Conservation (phyloP, 2,113 vertebrate species). For the Eclectus roratus region DNA sequence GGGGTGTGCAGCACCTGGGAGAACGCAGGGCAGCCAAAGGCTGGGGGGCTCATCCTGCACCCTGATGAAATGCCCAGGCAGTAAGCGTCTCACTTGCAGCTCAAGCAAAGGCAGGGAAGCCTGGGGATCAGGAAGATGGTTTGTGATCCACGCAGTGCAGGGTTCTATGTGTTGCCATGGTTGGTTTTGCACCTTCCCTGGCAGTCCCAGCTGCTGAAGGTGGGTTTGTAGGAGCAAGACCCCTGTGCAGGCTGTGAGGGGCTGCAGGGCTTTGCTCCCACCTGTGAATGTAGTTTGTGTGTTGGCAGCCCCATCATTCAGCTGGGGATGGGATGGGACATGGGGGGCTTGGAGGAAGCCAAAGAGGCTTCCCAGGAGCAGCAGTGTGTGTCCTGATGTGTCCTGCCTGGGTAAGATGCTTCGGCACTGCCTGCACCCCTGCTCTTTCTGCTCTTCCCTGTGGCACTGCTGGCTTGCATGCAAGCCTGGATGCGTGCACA, state of each 20-base stretch:
- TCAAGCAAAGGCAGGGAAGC: rapidly evolving
- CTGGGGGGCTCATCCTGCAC: neutral
- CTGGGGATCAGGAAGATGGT: too few relatives aligned
- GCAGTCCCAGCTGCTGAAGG: neutral
- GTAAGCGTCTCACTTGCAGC: neutral
- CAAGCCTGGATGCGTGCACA: rapidly evolving
- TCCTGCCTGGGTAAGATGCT: rapidly evolving
- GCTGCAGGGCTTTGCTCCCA: neutral
- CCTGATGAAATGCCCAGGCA: rapidly evolving
- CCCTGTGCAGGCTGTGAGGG: neutral
- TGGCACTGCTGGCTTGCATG: neutral
- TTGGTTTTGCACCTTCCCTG: neutral
- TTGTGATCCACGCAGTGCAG: neutral
- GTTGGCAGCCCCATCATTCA: neutral
- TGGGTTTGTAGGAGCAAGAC: neutral
- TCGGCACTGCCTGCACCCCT: rapidly evolving
- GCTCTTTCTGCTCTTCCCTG: rapidly evolving
- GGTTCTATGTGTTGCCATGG: neutral
- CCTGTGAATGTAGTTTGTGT: rapidly evolving
- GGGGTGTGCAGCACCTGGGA: neutral
- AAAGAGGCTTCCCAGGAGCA: neutral
- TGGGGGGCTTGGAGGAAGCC: neutral
- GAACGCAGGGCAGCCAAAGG: rapidly evolving
- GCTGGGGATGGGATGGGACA: neutral
- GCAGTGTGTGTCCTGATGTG: rapidly evolving